phyloP scores from a whole-genome alignment of 2,888 invertebrate genomes.

The Beris chalybata region DNA sequence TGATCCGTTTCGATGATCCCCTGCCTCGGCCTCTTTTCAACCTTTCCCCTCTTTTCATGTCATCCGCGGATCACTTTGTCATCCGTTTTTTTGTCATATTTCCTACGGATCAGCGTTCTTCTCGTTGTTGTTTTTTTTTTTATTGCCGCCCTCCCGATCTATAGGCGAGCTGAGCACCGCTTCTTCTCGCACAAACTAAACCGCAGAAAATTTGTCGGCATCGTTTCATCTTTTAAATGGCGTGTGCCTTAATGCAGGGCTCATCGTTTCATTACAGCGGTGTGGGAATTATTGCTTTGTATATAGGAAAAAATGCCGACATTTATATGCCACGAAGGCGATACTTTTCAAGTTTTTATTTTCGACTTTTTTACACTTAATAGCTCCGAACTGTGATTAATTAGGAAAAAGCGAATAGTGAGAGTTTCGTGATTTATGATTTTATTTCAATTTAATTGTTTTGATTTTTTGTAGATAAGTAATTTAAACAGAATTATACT shows the following conservation, averaged over 20 bases:
- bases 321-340: slow-evolving; percentile 1
- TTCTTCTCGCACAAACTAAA: slow-evolving; percentile 46
- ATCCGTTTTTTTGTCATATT: slow-evolving; percentile 26
- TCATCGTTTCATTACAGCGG: slow-evolving; percentile 52
- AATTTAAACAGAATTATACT: no score
- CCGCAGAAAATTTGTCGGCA: slow-evolving; percentile 56
- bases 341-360: no score
- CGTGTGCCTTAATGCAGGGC: slow-evolving; percentile 57
- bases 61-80: slow-evolving; percentile 20
- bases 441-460: no score
- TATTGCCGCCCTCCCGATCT: slow-evolving; percentile 1
- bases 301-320: slow-evolving; percentile 13
- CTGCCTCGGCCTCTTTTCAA: slow-evolving; percentile 15
- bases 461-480: no score
- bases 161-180: slow-evolving; percentile 39
- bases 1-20: slow-evolving; percentile 26
- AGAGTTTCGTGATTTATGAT: no score
- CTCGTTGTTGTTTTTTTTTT: slow-evolving; percentile 13
- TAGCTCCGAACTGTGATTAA: no score
- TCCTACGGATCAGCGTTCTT: slow-evolving; percentile 1
- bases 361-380: no score
- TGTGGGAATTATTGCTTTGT: slow-evolving; percentile 37
- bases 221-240: slow-evolving; percentile 55
- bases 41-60: slow-evolving; percentile 11
- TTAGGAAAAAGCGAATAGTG: no score